Base-by-base conservation (phyloP, 2,888 invertebrate genomes). In the Laspeyria flexula region DNA sequence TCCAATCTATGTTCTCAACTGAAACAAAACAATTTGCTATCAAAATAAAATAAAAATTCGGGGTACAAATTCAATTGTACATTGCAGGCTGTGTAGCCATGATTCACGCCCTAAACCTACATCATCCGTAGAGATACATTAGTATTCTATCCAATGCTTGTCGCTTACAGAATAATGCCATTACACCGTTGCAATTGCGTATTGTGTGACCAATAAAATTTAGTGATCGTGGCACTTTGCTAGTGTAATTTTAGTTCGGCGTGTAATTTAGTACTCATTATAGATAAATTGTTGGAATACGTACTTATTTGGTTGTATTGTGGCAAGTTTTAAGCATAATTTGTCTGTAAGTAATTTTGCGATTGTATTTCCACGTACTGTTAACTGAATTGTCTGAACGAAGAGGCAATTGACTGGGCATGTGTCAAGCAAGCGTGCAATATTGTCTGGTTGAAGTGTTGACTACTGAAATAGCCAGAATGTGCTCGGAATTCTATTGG, bases 101-200 rank as follows among this genome's bases (percentile, higher is more conserved):
- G 64, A 67, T 52, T 63, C 56, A 63, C 49, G 43, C 38, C 5
- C 54, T 61, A 65, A 65, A 54, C 54, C 51, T 50, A 38, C 37
- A 62, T 60, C 56, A 56, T 56, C 42, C 55, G 35, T 7, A 23
- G 15, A 37, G 27, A 43, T 49, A 13, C 50, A 68, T 65, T 65
- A 60, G 57, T 68, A 65, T 65, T 67, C 60, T 56, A 60, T 57
- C 43, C 52, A 57, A 50, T 68, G 56, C 43, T 33, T 21, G 43
- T 34, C 12, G 1, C 44, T 45, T 34, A 49, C 43, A 33, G n/a
- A 35, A 50, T 56, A 60, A 63, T 55, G 27, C 42, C 31, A 67
- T 67, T 64, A 54, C 47, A 44, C 41, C 47, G 43, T 53, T 50
- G 50, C 60, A 67, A 64, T 60, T 60, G 44, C 46, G 53, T 51